phyloP scores from a whole-genome alignment of 2,888 invertebrate genomes.

The Synergus laeviventris region DNA sequence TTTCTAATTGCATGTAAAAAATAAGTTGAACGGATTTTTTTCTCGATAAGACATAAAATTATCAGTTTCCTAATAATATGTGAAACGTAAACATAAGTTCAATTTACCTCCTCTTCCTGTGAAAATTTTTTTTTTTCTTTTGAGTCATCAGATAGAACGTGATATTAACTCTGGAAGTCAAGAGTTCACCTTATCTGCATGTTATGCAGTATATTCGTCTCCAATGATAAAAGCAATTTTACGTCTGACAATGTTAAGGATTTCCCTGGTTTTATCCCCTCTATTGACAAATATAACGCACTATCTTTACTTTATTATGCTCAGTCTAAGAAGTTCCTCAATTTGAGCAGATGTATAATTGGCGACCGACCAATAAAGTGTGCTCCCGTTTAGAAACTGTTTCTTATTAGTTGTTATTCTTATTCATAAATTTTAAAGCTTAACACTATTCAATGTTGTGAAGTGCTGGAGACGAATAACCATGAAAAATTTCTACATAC shows the following conservation, averaged over 20 bases:
- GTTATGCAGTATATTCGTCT: background rate
- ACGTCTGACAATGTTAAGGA: background rate
- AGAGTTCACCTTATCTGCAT: background rate
- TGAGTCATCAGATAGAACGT: background rate
- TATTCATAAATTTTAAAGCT: background rate
- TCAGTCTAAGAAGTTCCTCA: constrained; percentile 1
- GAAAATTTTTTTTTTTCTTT: background rate
- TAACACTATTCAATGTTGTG: background rate
- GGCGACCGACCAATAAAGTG: too few species aligned
- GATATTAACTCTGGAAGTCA: background rate
- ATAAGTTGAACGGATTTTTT: too few species aligned
- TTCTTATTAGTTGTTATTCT: background rate
- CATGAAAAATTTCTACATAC: too few species aligned
- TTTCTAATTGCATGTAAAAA: too few species aligned
- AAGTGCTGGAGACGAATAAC: too few species aligned
- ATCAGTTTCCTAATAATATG: too few species aligned
- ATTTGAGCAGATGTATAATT: constrained; percentile 3
- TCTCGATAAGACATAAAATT: too few species aligned
- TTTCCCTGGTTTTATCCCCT: background rate
- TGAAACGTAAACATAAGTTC: background rate
- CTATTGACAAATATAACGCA: background rate
- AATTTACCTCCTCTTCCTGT: background rate
- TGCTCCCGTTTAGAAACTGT: background rate
- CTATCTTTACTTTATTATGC: background rate
- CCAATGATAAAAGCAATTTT: background rate